Base-by-base conservation (phyloP, 2,888 invertebrate species). In the Drosophila greeni region DNA sequence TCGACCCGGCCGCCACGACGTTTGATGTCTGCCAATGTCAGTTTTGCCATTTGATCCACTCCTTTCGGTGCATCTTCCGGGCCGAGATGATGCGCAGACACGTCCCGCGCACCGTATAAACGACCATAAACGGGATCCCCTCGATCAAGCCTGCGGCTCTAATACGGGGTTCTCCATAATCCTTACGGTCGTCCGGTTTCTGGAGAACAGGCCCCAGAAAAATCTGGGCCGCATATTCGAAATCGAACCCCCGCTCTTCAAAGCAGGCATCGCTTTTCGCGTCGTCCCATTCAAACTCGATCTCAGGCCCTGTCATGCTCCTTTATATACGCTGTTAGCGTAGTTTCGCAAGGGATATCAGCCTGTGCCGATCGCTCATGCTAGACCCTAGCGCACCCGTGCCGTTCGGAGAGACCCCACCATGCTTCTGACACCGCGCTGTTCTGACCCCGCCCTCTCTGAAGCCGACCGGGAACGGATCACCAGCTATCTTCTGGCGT, bases 51-150 rank as follows among this genome's bases (percentile, higher is more conserved):
- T 33, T 33, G 14, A 33, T n/a, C 33, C 33, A 33, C 33, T 33
- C 33, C 33, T 33, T 33, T n/a, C 33, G 33, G 33, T 33, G 33
- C 33, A 33, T 33, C 33, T 33, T 33, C 14, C 33, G 33, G 33
- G 33, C 33, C n/a, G 33, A 33, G 33, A 33, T 33, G n/a, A 33
- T 33, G 33, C 33, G 33, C 33, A 33, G 33, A n/a, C 33, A n/a
- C 14, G 14, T n/a, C 14, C 33, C 33, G 14, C 33, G 14, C 14
- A n/a, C 14, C 33, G 33, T 33, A 33, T 33, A 33, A 14, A 33
- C 33, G n/a, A 33, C n/a, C 33, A 33, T 33, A n/a, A 33, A 33
- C 14, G 33, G 33, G 14, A 33, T n/a, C 5, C 33, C 33, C n/a
- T 33, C 33, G n/a, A 33, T 33, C 33, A 33, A n/a, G 33, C 33